Percentiles rank a stretch among this genome's conserved stretches.
phyloP scores from a whole-genome alignment of 2,113 vertebrate genomes.

The Sciurus niger region DNA sequence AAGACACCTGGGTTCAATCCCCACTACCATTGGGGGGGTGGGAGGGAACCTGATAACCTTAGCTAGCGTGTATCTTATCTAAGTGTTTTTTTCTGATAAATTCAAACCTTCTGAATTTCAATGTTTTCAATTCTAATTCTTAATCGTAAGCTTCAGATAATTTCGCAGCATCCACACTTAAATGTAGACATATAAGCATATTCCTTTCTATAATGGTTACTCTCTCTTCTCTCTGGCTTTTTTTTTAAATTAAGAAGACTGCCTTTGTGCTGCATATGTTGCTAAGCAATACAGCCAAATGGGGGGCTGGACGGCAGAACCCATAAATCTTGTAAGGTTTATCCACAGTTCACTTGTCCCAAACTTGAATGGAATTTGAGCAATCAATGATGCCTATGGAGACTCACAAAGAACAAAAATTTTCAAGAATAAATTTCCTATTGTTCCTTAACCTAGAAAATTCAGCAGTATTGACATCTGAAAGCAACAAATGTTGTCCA shows the following conservation, averaged over 20 bases:
- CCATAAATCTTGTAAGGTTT: background rate
- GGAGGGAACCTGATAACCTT: background rate
- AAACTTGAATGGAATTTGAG: background rate
- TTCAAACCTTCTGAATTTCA: background rate
- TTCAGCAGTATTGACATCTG: background rate
- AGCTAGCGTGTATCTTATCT: background rate
- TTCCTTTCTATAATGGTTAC: background rate
- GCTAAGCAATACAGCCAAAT: background rate
- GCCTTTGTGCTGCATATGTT: background rate
- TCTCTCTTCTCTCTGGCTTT: background rate
- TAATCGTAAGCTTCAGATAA: background rate
- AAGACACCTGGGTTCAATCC: too few species aligned
- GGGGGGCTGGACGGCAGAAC: background rate
- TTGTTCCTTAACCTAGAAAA: background rate
- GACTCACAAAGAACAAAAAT: background rate
- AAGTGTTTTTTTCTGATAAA: background rate
- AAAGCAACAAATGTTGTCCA: background rate
- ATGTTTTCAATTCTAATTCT: background rate
- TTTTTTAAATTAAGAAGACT: background rate
- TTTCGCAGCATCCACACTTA: background rate
- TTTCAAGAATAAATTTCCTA: background rate
- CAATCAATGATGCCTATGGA: background rate
- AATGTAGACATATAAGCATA: background rate
- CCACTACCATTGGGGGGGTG: too few species aligned
- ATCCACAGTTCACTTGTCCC: background rate